Percentiles rank a stretch among this genome's conserved stretches.
phyloP scores from a whole-genome alignment of 2,888 invertebrate genomes.

The Pseudoips prasinana region DNA sequence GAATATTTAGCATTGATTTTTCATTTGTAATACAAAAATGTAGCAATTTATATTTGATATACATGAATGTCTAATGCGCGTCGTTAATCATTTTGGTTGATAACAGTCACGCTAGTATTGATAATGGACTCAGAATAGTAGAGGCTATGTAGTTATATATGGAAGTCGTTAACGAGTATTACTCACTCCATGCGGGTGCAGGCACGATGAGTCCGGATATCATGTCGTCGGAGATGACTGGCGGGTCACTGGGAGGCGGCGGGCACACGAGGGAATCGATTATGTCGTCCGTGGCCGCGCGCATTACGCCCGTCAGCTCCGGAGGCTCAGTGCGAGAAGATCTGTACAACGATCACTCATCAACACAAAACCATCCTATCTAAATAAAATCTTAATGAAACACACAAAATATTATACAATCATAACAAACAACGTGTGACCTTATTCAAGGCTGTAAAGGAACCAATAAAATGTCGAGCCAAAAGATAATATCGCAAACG shows the following conservation, averaged over 20 bases:
- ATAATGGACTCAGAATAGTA: no score
- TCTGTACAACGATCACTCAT: slow-evolving; percentile 54
- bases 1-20: no score
- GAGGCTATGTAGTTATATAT: no score
- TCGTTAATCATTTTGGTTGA: no score
- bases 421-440: slow-evolving; percentile 27
- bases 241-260: slow-evolving; percentile 96
- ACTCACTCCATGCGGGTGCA: slow-evolving; percentile 97
- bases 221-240: slow-evolving; percentile 97
- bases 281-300: slow-evolving; percentile 96
- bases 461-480: slow-evolving; percentile 19
- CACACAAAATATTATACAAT: slow-evolving; percentile 18
- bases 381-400: slow-evolving; percentile 22
- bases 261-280: slow-evolving; percentile 98
- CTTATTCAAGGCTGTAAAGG: slow-evolving; percentile 21
- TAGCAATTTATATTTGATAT: no score
- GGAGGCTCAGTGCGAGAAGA: slow-evolving; percentile 92
- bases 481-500: slow-evolving; percentile 19
- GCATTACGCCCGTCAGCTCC: slow-evolving; percentile 87
- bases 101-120: no score
- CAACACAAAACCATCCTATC: slow-evolving; percentile 18
- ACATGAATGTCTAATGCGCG: no score
- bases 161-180: slow-evolving; percentile 5
- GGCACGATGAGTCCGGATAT: slow-evolving; percentile 98
- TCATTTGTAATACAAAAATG: no score